These are phyloP conservation scores for Xylophagus ater DNA, from an alignment of 2,888 invertebrate species.

Conservation along the genomic window DNA sequence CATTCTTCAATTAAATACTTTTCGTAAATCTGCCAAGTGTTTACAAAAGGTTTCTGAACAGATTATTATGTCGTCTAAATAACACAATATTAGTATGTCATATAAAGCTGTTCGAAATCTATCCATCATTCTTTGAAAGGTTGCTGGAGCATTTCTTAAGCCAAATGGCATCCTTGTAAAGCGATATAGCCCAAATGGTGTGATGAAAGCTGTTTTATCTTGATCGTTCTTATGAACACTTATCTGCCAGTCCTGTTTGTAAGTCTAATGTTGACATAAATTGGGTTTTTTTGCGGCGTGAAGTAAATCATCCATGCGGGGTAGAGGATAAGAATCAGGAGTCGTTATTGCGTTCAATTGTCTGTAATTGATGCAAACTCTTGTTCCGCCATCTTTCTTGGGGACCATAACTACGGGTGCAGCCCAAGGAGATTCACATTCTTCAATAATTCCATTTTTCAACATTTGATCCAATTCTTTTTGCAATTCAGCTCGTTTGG, in stretches of 20 bases:
- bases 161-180: conserved; percentile 26
- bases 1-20: conserved; percentile 20
- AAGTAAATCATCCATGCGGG: conserved; percentile 33
- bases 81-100: conserved; percentile 16
- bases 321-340: conserved; percentile 29
- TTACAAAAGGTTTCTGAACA: conserved; percentile 18
- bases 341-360: conserved; percentile 24
- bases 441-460: conserved; percentile 18
- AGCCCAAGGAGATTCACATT: conserved; percentile 16
- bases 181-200: conserved; percentile 23
- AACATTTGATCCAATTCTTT: conserved; percentile 20
- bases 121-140: conserved; percentile 22
- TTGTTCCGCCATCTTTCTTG: conserved; percentile 20
- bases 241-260: conserved; percentile 28
- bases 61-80: conserved; percentile 22
- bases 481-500: conserved; percentile 16
- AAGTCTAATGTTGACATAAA: conserved; percentile 30
- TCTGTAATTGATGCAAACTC: conserved; percentile 25
- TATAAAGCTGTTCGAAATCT: conserved; percentile 15
- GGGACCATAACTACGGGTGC: conserved; percentile 18
- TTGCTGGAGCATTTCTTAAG: conserved; percentile 22
- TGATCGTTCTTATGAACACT: conserved; percentile 20
- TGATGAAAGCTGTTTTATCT: conserved; percentile 24
- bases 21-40: conserved; percentile 21
- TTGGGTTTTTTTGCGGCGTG: conserved; percentile 24